Conservation (phyloP, 2,113 vertebrate genomes). For the Perognathus longimembris region DNA sequence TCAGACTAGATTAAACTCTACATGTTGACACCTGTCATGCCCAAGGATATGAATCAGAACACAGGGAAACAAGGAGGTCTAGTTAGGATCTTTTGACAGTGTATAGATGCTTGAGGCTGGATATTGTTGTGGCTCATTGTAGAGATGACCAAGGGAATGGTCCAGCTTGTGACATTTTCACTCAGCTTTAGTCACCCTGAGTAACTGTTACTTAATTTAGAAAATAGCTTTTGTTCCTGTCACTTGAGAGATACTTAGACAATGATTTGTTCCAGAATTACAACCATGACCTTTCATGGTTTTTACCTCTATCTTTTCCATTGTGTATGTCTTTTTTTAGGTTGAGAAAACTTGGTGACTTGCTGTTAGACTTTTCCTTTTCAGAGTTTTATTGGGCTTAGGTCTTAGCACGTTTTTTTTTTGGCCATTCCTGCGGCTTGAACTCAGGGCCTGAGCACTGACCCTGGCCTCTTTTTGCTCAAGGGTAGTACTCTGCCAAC, state of each 20-base stretch:
- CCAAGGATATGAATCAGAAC: background rate
- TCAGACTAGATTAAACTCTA: too few relatives aligned
- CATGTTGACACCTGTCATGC: background rate
- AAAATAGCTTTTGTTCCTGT: conserved; percentile 15
- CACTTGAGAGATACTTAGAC: background rate
- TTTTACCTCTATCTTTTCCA: background rate
- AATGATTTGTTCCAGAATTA: background rate
- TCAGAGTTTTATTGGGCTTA: too few relatives aligned
- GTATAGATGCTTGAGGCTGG: background rate
- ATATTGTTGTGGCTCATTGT: background rate
- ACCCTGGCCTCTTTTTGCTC: too few relatives aligned
- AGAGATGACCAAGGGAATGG: background rate
- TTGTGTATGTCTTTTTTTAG: background rate
- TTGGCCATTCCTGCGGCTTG: too few relatives aligned
- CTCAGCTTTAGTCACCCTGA: background rate
- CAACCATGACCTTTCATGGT: background rate
- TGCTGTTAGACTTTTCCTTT: too few relatives aligned
- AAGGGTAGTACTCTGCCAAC: too few relatives aligned
- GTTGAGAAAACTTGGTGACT: background rate
- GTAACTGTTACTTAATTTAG: conserved; percentile 15
- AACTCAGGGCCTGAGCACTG: too few relatives aligned
- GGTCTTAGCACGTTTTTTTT: too few relatives aligned
- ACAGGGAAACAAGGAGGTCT: background rate
- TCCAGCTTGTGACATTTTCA: background rate
- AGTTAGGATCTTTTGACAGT: background rate